Percentiles rank a stretch among this genome's conserved stretches.
phyloP scores from a whole-genome alignment of 1,140 invertebrate species.

The Anastrepha obliqua region DNA sequence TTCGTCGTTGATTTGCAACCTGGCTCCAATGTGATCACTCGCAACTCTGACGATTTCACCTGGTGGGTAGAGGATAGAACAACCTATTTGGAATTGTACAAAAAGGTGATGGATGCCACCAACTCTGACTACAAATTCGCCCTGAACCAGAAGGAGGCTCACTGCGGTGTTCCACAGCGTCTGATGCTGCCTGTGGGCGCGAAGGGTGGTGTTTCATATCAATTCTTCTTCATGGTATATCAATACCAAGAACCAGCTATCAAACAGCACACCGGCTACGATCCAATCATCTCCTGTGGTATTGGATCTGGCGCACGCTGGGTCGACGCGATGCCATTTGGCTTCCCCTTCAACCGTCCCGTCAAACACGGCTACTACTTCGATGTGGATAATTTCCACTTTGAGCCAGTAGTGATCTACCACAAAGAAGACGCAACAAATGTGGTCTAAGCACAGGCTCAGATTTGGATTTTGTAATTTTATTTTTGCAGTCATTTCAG shows the following conservation, averaged over 20 bases:
- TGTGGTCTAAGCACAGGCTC: conserved; percentile 59
- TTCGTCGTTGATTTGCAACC: conserved; percentile 68
- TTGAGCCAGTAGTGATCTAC: conserved; percentile 80
- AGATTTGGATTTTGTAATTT: background rate
- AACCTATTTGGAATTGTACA: conserved; percentile 70
- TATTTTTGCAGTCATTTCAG: conserved; percentile 6
- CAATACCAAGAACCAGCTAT: conserved; percentile 74
- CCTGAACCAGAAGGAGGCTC: conserved; percentile 75
- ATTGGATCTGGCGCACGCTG: conserved; percentile 73
- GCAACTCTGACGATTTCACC: conserved; percentile 67
- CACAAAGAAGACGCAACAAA: conserved; percentile 76
- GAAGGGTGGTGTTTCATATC: conserved; percentile 79
- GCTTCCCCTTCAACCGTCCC: conserved; percentile 82
- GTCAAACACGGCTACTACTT: conserved; percentile 77
- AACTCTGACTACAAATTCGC: conserved; percentile 75
- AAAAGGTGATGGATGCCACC: conserved; percentile 70
- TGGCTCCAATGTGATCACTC: conserved; percentile 67
- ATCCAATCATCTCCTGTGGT: conserved; percentile 70
- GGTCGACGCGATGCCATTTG: conserved; percentile 77
- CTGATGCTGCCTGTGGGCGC: conserved; percentile 82
- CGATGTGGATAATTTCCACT: conserved; percentile 80
- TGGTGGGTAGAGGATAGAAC: conserved; percentile 70
- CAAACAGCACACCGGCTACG: conserved; percentile 67
- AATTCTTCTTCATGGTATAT: conserved; percentile 80
- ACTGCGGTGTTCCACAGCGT: conserved; percentile 79